A percentile compares a stretch with the other conserved stretches of the same genome.
phyloP scores from a whole-genome alignment of 2,113 vertebrate genomes.

The Scytalopus superciliaris region DNA sequence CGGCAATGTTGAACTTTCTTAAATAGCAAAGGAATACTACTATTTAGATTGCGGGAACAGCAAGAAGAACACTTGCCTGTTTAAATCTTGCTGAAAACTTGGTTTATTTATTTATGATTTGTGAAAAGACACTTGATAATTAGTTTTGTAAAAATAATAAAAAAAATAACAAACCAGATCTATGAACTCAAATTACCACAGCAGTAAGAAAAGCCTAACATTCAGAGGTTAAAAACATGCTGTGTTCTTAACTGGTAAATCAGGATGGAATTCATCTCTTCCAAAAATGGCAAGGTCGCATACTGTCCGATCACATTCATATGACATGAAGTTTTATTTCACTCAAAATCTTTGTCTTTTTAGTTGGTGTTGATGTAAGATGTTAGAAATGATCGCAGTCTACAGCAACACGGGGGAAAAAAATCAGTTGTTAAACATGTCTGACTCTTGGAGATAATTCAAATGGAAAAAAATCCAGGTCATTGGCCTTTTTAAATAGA shows the following conservation, averaged over 20 bases:
- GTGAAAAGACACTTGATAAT: not conserved
- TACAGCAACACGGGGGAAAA: not conserved
- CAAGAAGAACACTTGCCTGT: not conserved
- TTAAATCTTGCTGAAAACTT: not conserved
- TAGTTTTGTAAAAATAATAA: not conserved
- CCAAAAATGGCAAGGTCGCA: not conserved
- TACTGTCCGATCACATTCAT: not conserved
- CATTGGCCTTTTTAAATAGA: constrained; percentile 80
- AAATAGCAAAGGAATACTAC: not conserved
- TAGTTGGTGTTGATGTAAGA: not conserved
- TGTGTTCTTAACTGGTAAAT: not conserved
- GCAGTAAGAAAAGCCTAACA: not conserved
- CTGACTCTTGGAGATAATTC: constrained; percentile 72
- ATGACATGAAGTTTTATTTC: not conserved
- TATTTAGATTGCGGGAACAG: not conserved
- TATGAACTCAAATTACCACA: not conserved
- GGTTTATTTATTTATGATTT: not conserved
- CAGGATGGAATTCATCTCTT: not conserved
- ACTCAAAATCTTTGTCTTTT: constrained; percentile 6
- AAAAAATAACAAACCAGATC: not conserved
- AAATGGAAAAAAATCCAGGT: constrained; percentile 78
- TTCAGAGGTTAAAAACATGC: not conserved
- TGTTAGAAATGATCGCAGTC: not conserved
- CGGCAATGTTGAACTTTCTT: not conserved
- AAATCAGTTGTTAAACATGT: constrained; percentile 25